Evolutionary conservation across 2,113 vertebrate species (phyloP).

Genomic region (Gorsachius goisagi): DNA sequence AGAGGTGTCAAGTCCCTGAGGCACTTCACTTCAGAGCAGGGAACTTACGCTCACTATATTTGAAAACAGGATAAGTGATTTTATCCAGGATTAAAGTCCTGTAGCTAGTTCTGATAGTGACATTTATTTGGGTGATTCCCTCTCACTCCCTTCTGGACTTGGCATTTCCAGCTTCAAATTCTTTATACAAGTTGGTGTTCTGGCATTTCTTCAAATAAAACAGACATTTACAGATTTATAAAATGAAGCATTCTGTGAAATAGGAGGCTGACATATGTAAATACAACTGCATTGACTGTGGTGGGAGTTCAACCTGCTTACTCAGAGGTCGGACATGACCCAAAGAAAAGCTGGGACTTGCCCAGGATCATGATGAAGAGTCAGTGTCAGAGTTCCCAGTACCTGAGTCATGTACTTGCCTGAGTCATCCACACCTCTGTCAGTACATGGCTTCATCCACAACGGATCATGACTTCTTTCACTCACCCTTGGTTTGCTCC

Average conservation of each 20-base stretch:
- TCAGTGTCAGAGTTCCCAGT: conserved; percentile 21
- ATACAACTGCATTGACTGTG: not conserved
- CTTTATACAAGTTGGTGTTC: not conserved
- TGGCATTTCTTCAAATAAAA: not conserved
- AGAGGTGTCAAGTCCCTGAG: not conserved
- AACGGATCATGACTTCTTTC: not conserved
- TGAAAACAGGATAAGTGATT: not conserved
- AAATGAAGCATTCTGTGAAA: not conserved
- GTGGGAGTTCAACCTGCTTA: conserved; percentile 7
- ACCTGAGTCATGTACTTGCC: conserved; percentile 28
- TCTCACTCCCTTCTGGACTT: not conserved
- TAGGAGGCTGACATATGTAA: not conserved
- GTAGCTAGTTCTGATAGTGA: not conserved
- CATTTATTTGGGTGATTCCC: not conserved
- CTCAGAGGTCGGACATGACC: not conserved
- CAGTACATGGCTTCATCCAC: not conserved
- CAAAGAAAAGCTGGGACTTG: conserved; percentile 10
- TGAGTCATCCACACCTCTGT: conserved; percentile 18
- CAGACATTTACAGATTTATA: not conserved
- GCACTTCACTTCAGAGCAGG: not conserved
- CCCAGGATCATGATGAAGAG: not conserved
- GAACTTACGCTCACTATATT: not conserved
- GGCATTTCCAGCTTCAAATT: not conserved
- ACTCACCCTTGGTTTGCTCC: not conserved
- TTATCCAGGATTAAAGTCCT: not conserved